Evolutionary conservation across 2,888 invertebrate species (phyloP).

Genomic region (Spilarctia lutea): DNA sequence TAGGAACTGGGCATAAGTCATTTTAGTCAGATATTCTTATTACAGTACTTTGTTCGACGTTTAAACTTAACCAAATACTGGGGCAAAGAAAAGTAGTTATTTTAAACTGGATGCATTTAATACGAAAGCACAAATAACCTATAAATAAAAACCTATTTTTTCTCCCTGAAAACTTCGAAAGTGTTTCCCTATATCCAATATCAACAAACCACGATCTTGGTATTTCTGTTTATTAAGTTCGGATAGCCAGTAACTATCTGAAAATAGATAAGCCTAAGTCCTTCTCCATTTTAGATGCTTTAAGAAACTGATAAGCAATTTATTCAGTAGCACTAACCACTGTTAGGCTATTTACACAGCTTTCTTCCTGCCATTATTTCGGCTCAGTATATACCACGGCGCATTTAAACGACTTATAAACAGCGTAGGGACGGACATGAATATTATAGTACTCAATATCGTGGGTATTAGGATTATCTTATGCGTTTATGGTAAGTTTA

Average conservation of each 20-base stretch:
- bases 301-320: slow-evolving; percentile 21
- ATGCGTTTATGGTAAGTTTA: slow-evolving; percentile 9
- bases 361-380: slow-evolving; percentile 13
- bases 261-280: neutral
- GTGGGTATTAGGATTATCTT: slow-evolving; percentile 8
- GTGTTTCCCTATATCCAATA: neutral
- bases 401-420: slow-evolving; percentile 14
- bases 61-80: neutral
- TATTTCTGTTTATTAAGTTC: too few relatives aligned
- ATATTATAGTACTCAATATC: slow-evolving; percentile 10
- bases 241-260: too few relatives aligned
- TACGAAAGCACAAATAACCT: too few relatives aligned
- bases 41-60: neutral
- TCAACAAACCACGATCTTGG: neutral
- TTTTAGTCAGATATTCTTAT: neutral
- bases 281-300: neutral
- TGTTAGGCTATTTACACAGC: slow-evolving; percentile 16
- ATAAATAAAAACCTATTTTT: neutral
- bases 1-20: too few relatives aligned
- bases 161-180: too few relatives aligned
- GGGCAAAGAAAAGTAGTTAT: neutral
- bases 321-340: slow-evolving; percentile 12
- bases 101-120: neutral
- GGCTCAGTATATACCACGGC: neutral
- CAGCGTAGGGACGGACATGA: slow-evolving; percentile 9